Evolutionary conservation across 2,797 vertebrate species (phyloP).

Genomic region (Hephaestus fuliginosus): DNA sequence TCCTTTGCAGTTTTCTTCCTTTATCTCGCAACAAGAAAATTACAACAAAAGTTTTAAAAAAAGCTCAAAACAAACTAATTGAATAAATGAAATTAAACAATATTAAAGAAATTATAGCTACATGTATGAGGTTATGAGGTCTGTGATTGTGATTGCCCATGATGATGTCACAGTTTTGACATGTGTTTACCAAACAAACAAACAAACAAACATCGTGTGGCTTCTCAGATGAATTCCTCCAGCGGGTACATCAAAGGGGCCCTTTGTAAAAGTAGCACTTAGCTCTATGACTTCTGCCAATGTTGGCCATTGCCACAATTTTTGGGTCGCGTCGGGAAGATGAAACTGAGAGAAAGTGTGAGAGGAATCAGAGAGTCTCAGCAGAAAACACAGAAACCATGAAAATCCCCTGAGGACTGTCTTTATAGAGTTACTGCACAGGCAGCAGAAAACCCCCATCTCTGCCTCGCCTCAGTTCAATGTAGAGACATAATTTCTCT

Average conservation of each 20-base stretch:
- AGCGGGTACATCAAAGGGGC: background rate
- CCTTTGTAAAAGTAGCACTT: background rate
- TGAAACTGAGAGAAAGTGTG: background rate
- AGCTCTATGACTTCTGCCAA: no score
- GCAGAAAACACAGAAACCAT: background rate
- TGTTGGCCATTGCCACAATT: no score
- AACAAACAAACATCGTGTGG: background rate
- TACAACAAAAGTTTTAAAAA: no score
- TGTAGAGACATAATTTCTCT: background rate
- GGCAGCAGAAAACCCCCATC: conserved; percentile 8
- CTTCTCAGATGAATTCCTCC: background rate
- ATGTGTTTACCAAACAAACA: background rate
- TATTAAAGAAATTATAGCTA: no score
- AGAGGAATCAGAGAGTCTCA: background rate
- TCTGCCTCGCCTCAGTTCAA: background rate
- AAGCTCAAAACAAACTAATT: no score
- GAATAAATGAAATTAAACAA: no score
- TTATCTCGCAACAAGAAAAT: no score
- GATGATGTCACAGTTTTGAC: background rate
- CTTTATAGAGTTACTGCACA: background rate
- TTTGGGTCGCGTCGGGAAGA: background rate
- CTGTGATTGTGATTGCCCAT: no score
- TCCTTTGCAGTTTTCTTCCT: background rate
- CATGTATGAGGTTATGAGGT: no score
- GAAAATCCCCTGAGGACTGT: background rate